These are phyloP conservation scores for Cremastinae sp. DNA, from an alignment of 2,888 invertebrate genomes.

Conservation along the genomic window DNA sequence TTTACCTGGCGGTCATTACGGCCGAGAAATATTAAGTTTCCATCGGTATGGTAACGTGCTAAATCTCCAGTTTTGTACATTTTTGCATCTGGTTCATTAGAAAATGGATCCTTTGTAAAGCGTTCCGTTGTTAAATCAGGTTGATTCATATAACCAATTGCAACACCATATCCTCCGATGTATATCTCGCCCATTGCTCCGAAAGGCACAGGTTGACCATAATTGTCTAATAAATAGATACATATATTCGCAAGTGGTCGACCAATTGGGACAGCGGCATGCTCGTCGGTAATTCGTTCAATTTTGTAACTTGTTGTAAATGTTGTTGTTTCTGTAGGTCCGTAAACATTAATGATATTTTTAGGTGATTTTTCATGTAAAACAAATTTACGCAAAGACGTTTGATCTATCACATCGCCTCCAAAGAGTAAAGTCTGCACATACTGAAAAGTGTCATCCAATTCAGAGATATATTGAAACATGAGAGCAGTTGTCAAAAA, in stretches of 20 bases:
- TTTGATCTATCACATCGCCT: not conserved
- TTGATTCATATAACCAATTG: conserved; percentile 5
- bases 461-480: not conserved
- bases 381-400: no score
- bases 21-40: conserved; percentile 1
- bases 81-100: conserved; percentile 4
- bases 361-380: not conserved
- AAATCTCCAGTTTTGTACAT: conserved; percentile 26
- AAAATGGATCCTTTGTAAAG: conserved; percentile 7
- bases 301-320: not conserved
- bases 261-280: conserved; percentile 4
- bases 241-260: conserved; percentile 7
- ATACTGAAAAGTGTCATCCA: not conserved
- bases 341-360: not conserved
- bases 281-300: not conserved
- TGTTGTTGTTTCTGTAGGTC: conserved; percentile 12
- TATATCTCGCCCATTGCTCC: conserved; percentile 19
- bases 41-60: conserved; percentile 17
- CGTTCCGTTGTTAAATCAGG: conserved; percentile 12
- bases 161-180: conserved; percentile 20
- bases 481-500: not conserved
- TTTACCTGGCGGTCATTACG: conserved; percentile 10
- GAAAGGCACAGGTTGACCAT: not conserved
- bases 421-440: conserved; percentile 8
- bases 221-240: conserved; percentile 10